These are phyloP conservation scores for Zenarchopterus dispar DNA, from an alignment of 2,797 vertebrate species.

Conservation along the genomic window DNA sequence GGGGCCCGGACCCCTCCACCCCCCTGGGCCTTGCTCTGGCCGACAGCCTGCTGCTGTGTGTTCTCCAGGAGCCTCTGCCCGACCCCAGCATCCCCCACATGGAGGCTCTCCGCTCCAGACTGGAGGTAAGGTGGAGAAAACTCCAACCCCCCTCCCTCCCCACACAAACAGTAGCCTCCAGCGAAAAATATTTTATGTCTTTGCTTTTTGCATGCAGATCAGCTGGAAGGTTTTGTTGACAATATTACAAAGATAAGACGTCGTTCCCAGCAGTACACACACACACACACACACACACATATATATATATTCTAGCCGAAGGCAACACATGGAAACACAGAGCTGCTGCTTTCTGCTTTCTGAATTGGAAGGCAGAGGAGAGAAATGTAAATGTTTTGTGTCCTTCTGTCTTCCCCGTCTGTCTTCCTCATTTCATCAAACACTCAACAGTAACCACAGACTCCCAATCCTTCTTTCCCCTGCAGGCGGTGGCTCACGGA, in stretches of 20 bases:
- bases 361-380: constrained; percentile 18
- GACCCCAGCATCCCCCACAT: constrained; percentile 65
- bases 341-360: constrained; percentile 27
- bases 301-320: constrained; percentile 43
- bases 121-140: constrained; percentile 68
- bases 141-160: neutral
- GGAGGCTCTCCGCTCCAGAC: constrained; percentile 64
- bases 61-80: constrained; percentile 76
- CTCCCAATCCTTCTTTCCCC: neutral
- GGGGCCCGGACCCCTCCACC: neutral
- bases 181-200: constrained; percentile 31
- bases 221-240: constrained; percentile 32
- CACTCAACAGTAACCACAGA: neutral
- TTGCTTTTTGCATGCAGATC: constrained; percentile 43
- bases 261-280: constrained; percentile 11
- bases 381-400: constrained; percentile 2
- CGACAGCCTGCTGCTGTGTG: constrained; percentile 75
- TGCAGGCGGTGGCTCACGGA: constrained; percentile 65
- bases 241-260: constrained; percentile 34
- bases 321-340: constrained; percentile 27
- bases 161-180: constrained; percentile 33
- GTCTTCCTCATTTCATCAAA: neutral
- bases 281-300: neutral
- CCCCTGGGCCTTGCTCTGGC: constrained; percentile 56
- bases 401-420: neutral